Conservation (phyloP, 1,140 invertebrate genomes). For the Trichonephila clavipes region DNA sequence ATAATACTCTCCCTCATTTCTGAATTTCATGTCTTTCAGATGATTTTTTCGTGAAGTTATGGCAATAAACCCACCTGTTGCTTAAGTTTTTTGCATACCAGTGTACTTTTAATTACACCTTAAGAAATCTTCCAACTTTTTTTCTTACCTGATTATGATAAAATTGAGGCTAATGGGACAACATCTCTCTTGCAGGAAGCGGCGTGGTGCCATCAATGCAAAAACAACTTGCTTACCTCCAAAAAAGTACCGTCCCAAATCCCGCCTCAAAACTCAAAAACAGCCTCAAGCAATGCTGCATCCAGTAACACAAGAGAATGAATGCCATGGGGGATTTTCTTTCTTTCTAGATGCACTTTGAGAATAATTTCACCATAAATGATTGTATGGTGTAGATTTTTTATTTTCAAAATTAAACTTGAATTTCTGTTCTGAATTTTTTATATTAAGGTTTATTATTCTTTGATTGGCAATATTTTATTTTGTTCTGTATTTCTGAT, state of each 20-base stretch:
- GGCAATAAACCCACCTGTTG: too few species aligned
- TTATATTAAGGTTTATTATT: background rate
- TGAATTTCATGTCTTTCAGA: too few species aligned
- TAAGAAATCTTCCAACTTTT: background rate
- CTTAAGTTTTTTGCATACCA: too few species aligned
- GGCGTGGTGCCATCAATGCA: slow-evolving; percentile 97
- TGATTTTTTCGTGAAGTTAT: too few species aligned
- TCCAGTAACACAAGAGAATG: slow-evolving; percentile 68
- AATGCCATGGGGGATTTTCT: background rate
- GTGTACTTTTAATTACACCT: too few species aligned
- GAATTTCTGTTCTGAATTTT: background rate
- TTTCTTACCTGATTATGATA: background rate
- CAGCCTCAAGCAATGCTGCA: slow-evolving; percentile 84
- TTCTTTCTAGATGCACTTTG: too few species aligned
- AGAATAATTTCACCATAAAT: background rate
- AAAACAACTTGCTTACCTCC: slow-evolving; percentile 96
- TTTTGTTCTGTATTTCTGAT: too few species aligned
- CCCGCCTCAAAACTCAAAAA: slow-evolving; percentile 95
- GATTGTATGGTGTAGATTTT: background rate
- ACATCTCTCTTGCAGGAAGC: slow-evolving; percentile 85
- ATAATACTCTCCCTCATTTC: too few species aligned
- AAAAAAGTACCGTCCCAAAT: slow-evolving; percentile 97
- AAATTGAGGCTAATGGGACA: background rate
- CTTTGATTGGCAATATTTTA: background rate
- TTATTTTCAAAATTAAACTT: slow-evolving; percentile 76